phyloP scores from a whole-genome alignment of 2,888 invertebrate species.

The Drosophila prolongata region DNA sequence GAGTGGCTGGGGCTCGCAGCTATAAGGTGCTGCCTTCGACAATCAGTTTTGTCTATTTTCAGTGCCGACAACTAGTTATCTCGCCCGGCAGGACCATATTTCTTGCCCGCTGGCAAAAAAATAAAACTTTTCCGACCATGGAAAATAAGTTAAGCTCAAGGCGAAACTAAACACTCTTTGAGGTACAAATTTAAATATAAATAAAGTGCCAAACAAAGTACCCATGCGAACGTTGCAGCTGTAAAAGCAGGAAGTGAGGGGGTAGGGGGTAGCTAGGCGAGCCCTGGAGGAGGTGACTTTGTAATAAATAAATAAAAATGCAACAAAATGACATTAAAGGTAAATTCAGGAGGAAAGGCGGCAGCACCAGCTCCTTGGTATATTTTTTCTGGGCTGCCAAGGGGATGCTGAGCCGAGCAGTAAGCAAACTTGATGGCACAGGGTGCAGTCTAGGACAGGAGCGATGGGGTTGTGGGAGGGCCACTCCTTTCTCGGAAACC shows the following conservation, averaged over 20 bases:
- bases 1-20: background rate
- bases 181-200: conserved; percentile 77
- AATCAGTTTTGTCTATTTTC: conserved; percentile 52
- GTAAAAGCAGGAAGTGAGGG: conserved; percentile 27
- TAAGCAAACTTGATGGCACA: conserved; percentile 25
- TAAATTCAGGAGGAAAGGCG: conserved; percentile 44
- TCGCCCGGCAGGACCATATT: conserved; percentile 48
- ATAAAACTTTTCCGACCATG: conserved; percentile 57
- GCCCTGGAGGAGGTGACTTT: conserved; percentile 55
- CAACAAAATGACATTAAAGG: conserved; percentile 76
- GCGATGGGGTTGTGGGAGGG: background rate
- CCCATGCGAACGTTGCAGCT: conserved; percentile 55
- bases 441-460: conserved; percentile 5
- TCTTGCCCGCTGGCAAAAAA: conserved; percentile 46
- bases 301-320: conserved; percentile 79
- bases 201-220: conserved; percentile 79
- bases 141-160: conserved; percentile 65
- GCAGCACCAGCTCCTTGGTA: conserved; percentile 8
- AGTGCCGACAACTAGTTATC: conserved; percentile 46
- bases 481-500: no score
- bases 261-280: no score
- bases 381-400: conserved; percentile 24
- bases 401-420: conserved; percentile 22
- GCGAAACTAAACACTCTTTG: conserved; percentile 78
- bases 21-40: conserved; percentile 71